Base-by-base conservation (phyloP, 2,888 invertebrate genomes). In the Heliconius charithonia region DNA sequence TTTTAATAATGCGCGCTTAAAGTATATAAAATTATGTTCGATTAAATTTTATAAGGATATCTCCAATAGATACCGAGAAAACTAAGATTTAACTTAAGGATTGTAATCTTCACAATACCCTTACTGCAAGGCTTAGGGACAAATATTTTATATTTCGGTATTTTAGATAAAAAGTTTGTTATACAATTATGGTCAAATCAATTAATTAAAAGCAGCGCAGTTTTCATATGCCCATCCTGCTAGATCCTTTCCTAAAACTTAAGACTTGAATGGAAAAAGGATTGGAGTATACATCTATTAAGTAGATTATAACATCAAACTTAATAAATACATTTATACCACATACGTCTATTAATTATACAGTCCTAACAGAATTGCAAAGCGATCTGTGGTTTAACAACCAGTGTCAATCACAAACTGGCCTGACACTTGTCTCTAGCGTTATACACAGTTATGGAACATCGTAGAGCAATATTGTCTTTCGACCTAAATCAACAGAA, bases 401-500 rank as follows among this genome's bases (percentile, higher is more conserved):
- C 32, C 37, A 41, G 27, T 67, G 67, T 67, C 37, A 37, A 66
- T 67, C 25, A 56, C 32, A 29, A 32, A 56, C 29, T n/a, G 12
- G 19, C 22, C 9, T 51, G 51, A 22, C 70, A 29, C 29, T 51
- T 51, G 27, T 71, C 51, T 51, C 41, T 29, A 71, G 70, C 29
- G 29, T 29, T 71, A 45, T 25, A 27, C 13, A 27, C 16, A 27
- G 19, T 70, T 71, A 56, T 56, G 32, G 22, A 56, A 29, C 56
- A 56, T 22, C 29, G 19, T 56, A 51, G 19, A 71, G 51, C n/a
- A 56, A 71, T 32, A 71, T 71, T 32, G 32, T 71, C 56, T 62
- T 25, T 25, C 25, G 37, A 59, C 73, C 59, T 59, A 59, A 59
- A 59, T 25, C 59, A 73, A 73, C 62, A 62, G 25, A 37, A 73